Evolutionary conservation across 1,140 invertebrate species (phyloP), one percentile per base, ranked within the genome.

Genomic region (Notospermus geniculatus): DNA sequence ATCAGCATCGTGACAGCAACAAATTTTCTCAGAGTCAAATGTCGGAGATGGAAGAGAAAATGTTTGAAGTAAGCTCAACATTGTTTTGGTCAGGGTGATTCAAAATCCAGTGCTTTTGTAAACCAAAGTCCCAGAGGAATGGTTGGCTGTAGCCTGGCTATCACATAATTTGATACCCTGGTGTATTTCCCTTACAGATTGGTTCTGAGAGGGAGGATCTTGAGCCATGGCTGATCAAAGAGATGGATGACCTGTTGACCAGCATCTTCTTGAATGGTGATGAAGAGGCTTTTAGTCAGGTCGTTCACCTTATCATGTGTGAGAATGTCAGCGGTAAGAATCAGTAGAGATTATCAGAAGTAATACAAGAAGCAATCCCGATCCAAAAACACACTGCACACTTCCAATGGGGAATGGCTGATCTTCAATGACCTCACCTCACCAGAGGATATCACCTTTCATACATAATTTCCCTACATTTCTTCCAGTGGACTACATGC

Each of bases 251-350:
- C 45, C 76, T 82, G 32, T 80, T 90, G 13, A 76, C 80, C 27
- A 82, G 87, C n/a, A 85, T 84, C 0, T 89, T 86, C 84, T 68
- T 86, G 17, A 70, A 66, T 1, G 87, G 86, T 1, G 80, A 79
- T 17, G 85, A 87, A 63, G 84, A 87, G 52, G 76, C 82, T 52
- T 91, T 91, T 73, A 81, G 86, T 36, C 87, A 91, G 74, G 83
- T 92, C 45, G 76, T 91, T 59, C 86, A 91, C 74, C 84, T 91
- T 63, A 88, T 91, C 69, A 73, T 88, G 62, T 87, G 86, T 53
- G 89, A 91, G 77, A 88, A 88, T 72, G 85, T 91, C 55, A 72
- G 66, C 53, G 77, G 78, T 80, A 61, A 59, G 74, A n/a, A n/a
- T n/a, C n/a, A n/a, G n/a, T n/a, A n/a, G n/a, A n/a, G n/a, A n/a